These are phyloP conservation scores for Cyrtodaria siliqua DNA, from an alignment of 2,888 invertebrate genomes.

Conservation along the genomic window DNA sequence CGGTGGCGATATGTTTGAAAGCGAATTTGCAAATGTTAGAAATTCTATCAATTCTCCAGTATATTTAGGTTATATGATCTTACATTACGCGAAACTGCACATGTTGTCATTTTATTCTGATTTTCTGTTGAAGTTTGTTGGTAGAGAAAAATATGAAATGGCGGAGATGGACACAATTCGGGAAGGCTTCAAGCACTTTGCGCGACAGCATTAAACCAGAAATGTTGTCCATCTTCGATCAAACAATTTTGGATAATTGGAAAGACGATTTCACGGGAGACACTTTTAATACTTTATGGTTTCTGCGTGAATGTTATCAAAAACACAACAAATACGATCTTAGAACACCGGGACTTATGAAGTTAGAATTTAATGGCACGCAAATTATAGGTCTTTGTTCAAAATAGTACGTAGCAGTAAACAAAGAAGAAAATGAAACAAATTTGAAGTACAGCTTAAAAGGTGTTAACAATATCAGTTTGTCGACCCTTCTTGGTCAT, in stretches of 20 bases:
- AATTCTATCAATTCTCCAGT: no score
- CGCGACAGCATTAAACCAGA: conserved; percentile 16
- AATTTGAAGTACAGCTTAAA: conserved; percentile 1
- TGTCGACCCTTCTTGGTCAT: background rate
- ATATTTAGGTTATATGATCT: no score
- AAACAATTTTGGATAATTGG: conserved; percentile 11
- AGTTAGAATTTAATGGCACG: conserved; percentile 20
- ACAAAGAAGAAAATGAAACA: background rate
- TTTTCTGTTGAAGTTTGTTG: background rate
- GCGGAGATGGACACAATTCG: conserved; percentile 58
- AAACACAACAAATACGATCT: conserved; percentile 13
- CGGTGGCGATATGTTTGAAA: no score
- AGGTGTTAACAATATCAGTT: conserved; percentile 2
- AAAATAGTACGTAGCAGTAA: conserved; percentile 6
- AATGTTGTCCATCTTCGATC: background rate
- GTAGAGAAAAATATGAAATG: conserved; percentile 28
- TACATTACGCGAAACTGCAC: conserved; percentile 58
- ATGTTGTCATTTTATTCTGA: conserved; percentile 42
- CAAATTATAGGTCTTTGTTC: conserved; percentile 17
- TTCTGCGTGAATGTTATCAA: conserved; percentile 4
- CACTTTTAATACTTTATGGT: background rate
- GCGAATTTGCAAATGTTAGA: no score
- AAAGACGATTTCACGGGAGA: conserved; percentile 3
- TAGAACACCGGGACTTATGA: background rate
- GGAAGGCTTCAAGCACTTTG: conserved; percentile 1